These are phyloP conservation scores for Apoderus coryli DNA, from an alignment of 2,888 invertebrate species.

Conservation along the genomic window DNA sequence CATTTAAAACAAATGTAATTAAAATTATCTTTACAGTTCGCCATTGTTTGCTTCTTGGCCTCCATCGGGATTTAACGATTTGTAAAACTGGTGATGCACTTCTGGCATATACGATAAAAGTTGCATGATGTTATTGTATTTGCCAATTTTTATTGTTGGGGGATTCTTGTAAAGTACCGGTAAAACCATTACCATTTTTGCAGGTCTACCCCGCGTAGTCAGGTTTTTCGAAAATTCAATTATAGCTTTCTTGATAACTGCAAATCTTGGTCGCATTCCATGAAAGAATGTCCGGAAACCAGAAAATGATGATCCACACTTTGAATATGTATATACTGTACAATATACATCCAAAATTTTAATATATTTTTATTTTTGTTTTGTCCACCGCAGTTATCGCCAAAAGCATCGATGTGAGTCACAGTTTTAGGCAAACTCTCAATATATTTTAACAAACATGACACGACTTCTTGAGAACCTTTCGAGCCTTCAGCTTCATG, in stretches of 20 bases:
- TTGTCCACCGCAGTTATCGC: conserved; percentile 6
- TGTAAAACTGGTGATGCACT: conserved; percentile 5
- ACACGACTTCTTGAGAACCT: conserved; percentile 9
- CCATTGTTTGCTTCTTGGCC: no score
- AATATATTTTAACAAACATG: conserved; percentile 9
- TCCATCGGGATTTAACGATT: conserved; percentile 1
- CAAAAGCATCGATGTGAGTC: conserved; percentile 3
- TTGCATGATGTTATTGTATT: conserved; percentile 4
- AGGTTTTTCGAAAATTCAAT: no score
- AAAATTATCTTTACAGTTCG: no score
- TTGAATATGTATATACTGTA: conserved; percentile 2
- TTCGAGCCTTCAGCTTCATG: conserved; percentile 9
- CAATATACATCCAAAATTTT: conserved; percentile 3
- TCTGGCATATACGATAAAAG: conserved; percentile 1
- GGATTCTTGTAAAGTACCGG: background rate
- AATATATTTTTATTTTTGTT: conserved; percentile 2
- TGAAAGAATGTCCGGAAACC: conserved; percentile 2
- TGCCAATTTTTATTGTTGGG: conserved; percentile 5
- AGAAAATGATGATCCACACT: conserved; percentile 3
- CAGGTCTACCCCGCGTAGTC: no score
- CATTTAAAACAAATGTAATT: no score
- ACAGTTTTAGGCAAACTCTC: conserved; percentile 4
- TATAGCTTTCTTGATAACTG: background rate
- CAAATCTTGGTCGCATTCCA: conserved; percentile 3
- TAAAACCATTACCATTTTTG: background rate